Base-by-base conservation (phyloP, 1,140 invertebrate species). In the Helicoverpa armigera region DNA sequence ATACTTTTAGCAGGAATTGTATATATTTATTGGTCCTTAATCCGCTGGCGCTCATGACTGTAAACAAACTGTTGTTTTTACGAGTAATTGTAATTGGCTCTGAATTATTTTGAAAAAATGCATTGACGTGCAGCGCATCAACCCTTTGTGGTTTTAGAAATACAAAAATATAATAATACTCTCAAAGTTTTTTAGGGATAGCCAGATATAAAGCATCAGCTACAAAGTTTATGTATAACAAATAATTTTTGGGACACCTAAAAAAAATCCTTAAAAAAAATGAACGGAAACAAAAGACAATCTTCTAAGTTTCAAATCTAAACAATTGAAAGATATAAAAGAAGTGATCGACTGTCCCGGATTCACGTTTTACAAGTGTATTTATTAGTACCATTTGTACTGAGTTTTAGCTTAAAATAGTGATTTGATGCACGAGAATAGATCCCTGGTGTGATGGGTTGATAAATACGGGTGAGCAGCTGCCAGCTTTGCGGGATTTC, bases 21-120 rank as follows among this genome's bases (percentile, higher is more conserved):
- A n/a, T n/a, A n/a, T n/a, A n/a, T n/a, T n/a, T n/a, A n/a, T n/a
- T n/a, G n/a, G n/a, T n/a, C n/a, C n/a, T n/a, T n/a, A n/a, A 67
- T 10, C 35, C 50, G 53, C 14, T 16, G 9, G 4, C 14, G 23
- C 51, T 73, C 12, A 35, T 35, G n/a, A 58, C 70, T 56, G 31
- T 29, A 29, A 13, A 43, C 29, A 23, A 43, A n/a, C 18, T 31
- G 53, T 43, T 58, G 18, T 50, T 58, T 29, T 73, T 56, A n/a
- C 70, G 51, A 31, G 70, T 43, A 72, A 29, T 72, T 72, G 69
- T 56, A n/a, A 58, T 72, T 73, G 53, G 70, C 70, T 58, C 29
- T 35, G 54, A 29, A 16, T 58, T 56, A 73, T 58, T 56, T 56
- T 58, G 14, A 58, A 73, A 73, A 73, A 73, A n/a, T 73, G 70